Percentiles rank a stretch among this genome's conserved stretches.
Evolutionary conservation across 2,888 invertebrate genomes (phyloP).

Genomic region (Artemia sp.): DNA sequence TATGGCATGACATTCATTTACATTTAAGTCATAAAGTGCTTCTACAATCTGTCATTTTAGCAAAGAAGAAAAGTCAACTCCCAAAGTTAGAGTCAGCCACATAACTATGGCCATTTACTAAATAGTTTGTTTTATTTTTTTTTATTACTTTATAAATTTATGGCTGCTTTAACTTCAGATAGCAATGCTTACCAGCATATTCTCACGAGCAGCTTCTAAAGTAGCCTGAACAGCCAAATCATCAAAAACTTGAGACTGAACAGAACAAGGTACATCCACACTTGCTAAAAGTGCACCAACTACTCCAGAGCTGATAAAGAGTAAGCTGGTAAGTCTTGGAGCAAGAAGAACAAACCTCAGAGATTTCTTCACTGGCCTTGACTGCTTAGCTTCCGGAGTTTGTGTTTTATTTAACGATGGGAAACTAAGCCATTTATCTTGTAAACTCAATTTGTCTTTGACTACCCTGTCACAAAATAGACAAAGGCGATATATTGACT

Average conservation of each 20-base stretch:
- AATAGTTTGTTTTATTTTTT: no score
- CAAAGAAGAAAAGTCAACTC: no score
- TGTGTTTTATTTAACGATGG: background rate
- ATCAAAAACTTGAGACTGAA: background rate
- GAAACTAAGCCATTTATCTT: constrained; percentile 3
- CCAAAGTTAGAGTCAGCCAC: no score
- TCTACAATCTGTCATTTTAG: no score
- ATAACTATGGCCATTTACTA: no score
- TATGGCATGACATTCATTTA: no score
- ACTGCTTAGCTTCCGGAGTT: background rate
- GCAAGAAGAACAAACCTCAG: background rate
- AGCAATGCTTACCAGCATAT: background rate
- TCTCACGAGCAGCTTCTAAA: constrained; percentile 1
- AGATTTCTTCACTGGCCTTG: background rate
- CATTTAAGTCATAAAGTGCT: no score
- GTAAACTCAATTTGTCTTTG: background rate
- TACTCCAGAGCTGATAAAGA: background rate
- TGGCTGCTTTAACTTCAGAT: no score
- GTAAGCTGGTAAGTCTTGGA: background rate
- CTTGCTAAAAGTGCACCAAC: background rate
- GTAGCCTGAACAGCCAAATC: background rate
- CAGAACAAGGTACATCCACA: constrained; percentile 4
- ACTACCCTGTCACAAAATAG: constrained; percentile 3
- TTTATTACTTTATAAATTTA: no score
- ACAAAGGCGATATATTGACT: background rate